phyloP scores from a whole-genome alignment of 2,113 vertebrate species.

The zebrafish (Danio rerio) region GRCz12tu NC_133183.1:31084001-31084500 shows the following conservation, averaged over 20 bases:
- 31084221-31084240: slow-evolving; percentile 37
- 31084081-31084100: slow-evolving; percentile 3
- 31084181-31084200: slow-evolving; percentile 12
- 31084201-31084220: slow-evolving; percentile 37
- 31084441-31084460: slow-evolving; percentile 56
- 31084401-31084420: slow-evolving; percentile 47
- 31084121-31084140: neutral
- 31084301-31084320: neutral
- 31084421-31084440: slow-evolving; percentile 59
- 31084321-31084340: slow-evolving; percentile 22
- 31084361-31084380: slow-evolving; percentile 18
- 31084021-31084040: slow-evolving; percentile 2
- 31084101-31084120: neutral
- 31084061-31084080: slow-evolving; percentile 37
- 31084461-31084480: slow-evolving; percentile 56
- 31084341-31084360: slow-evolving; percentile 37
- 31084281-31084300: slow-evolving; percentile 26
- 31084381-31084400: slow-evolving; percentile 30
- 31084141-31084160: neutral
- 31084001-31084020: slow-evolving; percentile 41
- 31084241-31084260: slow-evolving; percentile 58
- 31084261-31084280: slow-evolving; percentile 47
- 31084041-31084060: slow-evolving; percentile 15
- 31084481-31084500: slow-evolving; percentile 57
- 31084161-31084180: slow-evolving; percentile 3